Conservation (phyloP, 2,113 vertebrate genomes). For the Sphaerodactylus townsendi region DNA sequence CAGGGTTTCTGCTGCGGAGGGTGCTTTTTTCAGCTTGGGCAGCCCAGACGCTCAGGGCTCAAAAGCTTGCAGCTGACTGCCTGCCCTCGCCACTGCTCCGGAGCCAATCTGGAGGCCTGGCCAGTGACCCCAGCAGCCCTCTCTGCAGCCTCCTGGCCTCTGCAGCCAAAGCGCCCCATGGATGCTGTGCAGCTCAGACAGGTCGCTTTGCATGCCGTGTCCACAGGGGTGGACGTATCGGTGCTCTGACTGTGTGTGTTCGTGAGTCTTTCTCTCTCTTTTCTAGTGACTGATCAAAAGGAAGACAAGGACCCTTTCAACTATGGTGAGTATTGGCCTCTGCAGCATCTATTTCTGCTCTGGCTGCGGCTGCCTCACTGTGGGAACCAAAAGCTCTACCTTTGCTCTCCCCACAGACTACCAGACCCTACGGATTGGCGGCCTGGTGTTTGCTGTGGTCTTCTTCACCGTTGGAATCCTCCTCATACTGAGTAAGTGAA, state of each 20-base stretch:
- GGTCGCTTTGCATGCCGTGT: no score
- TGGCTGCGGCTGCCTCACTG: neutral
- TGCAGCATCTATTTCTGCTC: fast-evolving
- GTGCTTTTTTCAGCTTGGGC: neutral
- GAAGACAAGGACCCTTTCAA: conserved; percentile 79
- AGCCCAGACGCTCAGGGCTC: neutral
- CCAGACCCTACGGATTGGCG: conserved; percentile 92
- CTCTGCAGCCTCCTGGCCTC: neutral
- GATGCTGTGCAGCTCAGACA: no score
- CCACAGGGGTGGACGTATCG: neutral
- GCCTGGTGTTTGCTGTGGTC: conserved; percentile 91
- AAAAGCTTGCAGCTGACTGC: no score
- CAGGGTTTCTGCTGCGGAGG: neutral
- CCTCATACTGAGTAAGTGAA: conserved; percentile 91
- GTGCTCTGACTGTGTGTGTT: neutral
- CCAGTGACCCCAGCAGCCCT: neutral
- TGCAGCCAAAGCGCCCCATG: no score
- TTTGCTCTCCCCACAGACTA: conserved; percentile 81
- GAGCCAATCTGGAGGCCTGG: neutral
- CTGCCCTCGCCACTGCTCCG: neutral
- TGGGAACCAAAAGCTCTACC: neutral
- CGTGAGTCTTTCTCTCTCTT: neutral
- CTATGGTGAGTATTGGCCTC: conserved; percentile 70
- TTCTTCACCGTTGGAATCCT: conserved; percentile 93
- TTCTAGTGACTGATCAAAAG: conserved; percentile 66